Evolutionary conservation across 1,140 invertebrate genomes (phyloP), one percentile per base, ranked within the genome.

Genomic region (Lutraria rhynchaena): DNA sequence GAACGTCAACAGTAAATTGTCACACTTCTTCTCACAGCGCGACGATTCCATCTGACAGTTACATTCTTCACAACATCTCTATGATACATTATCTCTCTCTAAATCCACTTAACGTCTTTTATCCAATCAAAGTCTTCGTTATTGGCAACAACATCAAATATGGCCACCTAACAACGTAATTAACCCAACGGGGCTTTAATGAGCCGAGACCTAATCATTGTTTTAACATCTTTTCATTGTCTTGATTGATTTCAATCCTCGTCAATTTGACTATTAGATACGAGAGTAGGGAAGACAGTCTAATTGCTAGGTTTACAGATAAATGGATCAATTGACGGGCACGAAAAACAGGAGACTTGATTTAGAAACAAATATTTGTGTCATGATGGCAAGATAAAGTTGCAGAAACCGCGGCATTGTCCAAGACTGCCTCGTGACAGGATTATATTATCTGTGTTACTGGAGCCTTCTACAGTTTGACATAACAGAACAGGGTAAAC

Each of bases 171-270:
- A 80, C 61, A 80, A 80, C 76, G 55, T 70, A 69, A 80, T 80
- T 80, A 80, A 46, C 76, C 60, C 60, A 80, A 80, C 49, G 76
- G 31, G 55, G 51, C 37, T 33, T 63, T 70, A 80, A 80, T 80
- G 76, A 80, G 49, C 49, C 63, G 61, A 37, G 70, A 58, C 44
- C 53, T 80, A 80, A 80, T 80, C 76, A 80, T 80, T 80, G 76
- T 80, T 80, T 80, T 80, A 80, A 63, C 76, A 69, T 69, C 76
- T 70, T 80, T 70, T 80, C 76, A 80, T 80, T 70, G 76, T 69
- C 63, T 69, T 55, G 46, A 80, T 75, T 61, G 73, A 61, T 75
- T 75, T 53, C 35, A 75, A 75, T 75, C 73, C 73, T 33, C 58
- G 55, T 61, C 73, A 75, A 75, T 75, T 75, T 61, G 41, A 46